Percentiles rank a stretch among this genome's conserved stretches.
phyloP scores from a whole-genome alignment of 2,113 vertebrate genomes.

The Laterallus jamaicensis region DNA sequence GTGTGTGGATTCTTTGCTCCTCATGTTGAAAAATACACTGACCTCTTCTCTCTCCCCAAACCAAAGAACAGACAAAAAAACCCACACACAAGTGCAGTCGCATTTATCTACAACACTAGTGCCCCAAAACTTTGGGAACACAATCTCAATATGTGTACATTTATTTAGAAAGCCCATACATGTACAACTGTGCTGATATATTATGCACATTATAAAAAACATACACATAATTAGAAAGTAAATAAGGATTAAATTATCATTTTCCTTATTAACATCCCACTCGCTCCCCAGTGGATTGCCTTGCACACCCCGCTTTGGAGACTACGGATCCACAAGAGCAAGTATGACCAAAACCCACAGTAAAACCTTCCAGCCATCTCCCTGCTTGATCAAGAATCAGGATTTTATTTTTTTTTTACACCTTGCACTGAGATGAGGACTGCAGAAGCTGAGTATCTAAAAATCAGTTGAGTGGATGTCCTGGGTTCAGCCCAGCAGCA shows the following conservation, averaged over 20 bases:
- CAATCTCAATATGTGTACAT: accelerated
- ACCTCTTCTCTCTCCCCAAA: not conserved
- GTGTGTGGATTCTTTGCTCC: not conserved
- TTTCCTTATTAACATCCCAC: not conserved
- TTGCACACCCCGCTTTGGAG: not conserved
- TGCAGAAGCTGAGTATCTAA: not conserved
- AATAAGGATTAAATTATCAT: not conserved
- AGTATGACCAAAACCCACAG: not conserved
- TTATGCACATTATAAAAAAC: not conserved
- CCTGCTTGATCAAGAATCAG: not conserved
- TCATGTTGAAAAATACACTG: not conserved
- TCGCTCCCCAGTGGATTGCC: not conserved
- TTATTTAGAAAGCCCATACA: not conserved
- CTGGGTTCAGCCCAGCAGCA: no score
- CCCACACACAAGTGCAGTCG: not conserved
- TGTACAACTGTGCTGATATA: not conserved
- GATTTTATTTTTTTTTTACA: not conserved
- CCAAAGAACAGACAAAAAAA: not conserved
- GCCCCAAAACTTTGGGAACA: not conserved
- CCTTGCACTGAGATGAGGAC: not conserved
- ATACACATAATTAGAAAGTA: not conserved
- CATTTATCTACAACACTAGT: not conserved
- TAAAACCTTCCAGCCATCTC: not conserved
- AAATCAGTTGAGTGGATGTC: not conserved
- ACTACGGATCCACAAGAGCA: not conserved